Percentiles rank a stretch among this genome's conserved stretches.
Conservation (phyloP, 92 coral and sea anemone species). For the Porites rus region DNA sequence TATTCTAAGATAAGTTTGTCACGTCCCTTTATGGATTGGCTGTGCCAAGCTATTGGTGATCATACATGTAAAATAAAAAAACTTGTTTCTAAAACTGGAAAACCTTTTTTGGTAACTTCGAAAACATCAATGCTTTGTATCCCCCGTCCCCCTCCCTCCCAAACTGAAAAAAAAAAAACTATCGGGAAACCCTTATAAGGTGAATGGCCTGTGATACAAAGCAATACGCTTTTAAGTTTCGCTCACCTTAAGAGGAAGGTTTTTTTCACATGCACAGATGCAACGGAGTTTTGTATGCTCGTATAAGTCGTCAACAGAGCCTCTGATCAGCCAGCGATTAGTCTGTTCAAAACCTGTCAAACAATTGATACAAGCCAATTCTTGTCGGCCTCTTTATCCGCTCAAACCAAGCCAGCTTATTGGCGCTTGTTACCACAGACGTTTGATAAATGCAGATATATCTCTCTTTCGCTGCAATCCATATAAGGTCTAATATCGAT, state of each 20-base stretch:
- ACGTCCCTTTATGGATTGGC: neutral
- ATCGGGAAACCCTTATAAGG: neutral
- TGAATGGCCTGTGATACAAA: too few species aligned
- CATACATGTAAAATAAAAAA: neutral
- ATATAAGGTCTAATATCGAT: neutral
- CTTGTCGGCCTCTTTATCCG: neutral
- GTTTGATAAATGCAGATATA: constrained; percentile 18
- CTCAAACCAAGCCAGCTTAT: constrained; percentile 6
- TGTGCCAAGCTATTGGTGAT: neutral
- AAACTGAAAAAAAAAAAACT: neutral
- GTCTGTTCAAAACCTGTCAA: constrained; percentile 8
- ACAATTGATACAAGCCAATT: constrained; percentile 16
- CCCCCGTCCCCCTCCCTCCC: too few species aligned
- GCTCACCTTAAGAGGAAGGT: neutral
- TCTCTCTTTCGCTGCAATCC: neutral
- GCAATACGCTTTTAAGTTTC: neutral
- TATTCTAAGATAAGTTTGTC: neutral
- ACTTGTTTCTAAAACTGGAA: neutral
- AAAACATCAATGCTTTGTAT: too few species aligned
- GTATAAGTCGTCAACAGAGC: neutral
- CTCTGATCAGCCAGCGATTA: neutral
- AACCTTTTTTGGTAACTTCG: neutral
- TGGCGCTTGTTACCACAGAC: neutral
- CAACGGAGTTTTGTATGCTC: neutral
- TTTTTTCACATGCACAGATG: neutral